Base-by-base conservation (phyloP, 1,140 invertebrate genomes). In the Drosophila parabipectinata region DNA sequence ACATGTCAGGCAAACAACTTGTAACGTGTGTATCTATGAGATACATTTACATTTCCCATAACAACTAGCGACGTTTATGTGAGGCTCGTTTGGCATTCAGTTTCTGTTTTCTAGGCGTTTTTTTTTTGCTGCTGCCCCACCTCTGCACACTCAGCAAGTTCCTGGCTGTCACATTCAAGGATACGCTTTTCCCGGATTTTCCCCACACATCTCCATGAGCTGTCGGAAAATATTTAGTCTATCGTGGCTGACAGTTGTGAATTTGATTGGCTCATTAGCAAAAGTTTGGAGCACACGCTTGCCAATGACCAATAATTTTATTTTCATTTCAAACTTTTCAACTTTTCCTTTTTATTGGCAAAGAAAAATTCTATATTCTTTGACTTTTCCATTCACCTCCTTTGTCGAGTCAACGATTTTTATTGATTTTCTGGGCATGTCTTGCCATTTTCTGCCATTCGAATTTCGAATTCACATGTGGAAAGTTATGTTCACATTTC, bases 41-140 rank as follows among this genome's bases (percentile, higher is more conserved):
- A 83, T 73, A 83, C 61, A 68, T 83, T 79, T 81, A 54, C 67
- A 69, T 69, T 69, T 69, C 67, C 75, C 64, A 82, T 78, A 78
- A 79, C 60, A 77, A 77, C 79, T 62, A 79, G 77, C 63, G 75
- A 64, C 62, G 66, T 78, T 60, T 68, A 37, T 69, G 73, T 41
- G 57, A 72, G 79, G 32, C 50, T 78, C 61, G 61, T 74, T 83
- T 78, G 50, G 61, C 48, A 77, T 82, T 77, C 41, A 34, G 78
- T 28, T 60, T 58, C 53, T 56, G 61, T 52, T 41, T 55, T n/a
- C 15, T 21, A 18, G 7, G 44, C 18, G 4, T 47, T 47, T 37
- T 32, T 44, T 24, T 47, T 37, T 32, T 45, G 15, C 15, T 45
- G 26, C 26, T 1, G 10, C 21, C 44, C 44, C 44, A 47, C 8